Conservation (phyloP, 2,888 invertebrate species). For the Hemaris fuciformis region DNA sequence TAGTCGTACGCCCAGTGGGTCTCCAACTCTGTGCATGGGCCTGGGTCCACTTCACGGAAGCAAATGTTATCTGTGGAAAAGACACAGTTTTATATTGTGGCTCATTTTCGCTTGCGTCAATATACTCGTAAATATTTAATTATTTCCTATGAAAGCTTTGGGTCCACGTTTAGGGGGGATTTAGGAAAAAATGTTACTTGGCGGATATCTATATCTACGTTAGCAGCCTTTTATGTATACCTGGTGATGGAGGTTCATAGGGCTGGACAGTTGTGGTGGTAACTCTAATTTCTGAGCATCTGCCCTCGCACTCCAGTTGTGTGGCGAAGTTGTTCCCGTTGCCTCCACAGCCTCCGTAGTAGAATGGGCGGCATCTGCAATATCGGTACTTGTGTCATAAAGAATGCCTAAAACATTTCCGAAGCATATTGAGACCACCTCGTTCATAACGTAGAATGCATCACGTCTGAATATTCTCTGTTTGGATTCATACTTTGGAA, state of each 20-base stretch:
- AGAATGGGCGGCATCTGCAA: constrained; percentile 88
- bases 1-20: constrained; percentile 88
- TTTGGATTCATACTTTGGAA: too few relatives aligned
- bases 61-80: constrained; percentile 62
- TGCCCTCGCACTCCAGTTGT: constrained; percentile 84
- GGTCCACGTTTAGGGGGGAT: too few relatives aligned
- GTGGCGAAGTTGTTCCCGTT: constrained; percentile 92
- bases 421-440: too few relatives aligned
- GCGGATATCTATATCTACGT: too few relatives aligned
- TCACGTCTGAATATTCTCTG: too few relatives aligned
- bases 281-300: constrained; percentile 78
- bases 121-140: too few relatives aligned
- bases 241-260: constrained; percentile 19
- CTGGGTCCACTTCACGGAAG: constrained; percentile 84
- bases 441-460: too few relatives aligned
- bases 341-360: constrained; percentile 96
- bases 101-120: not conserved
- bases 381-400: too few relatives aligned
- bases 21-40: constrained; percentile 83
- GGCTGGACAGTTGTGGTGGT: constrained; percentile 57
- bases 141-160: too few relatives aligned
- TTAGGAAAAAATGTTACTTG: too few relatives aligned
- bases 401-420: too few relatives aligned
- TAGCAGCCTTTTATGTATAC: too few relatives aligned
- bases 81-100: not conserved